Conservation (phyloP, 2,113 vertebrate species). For the Atrichornis clamosus region DNA sequence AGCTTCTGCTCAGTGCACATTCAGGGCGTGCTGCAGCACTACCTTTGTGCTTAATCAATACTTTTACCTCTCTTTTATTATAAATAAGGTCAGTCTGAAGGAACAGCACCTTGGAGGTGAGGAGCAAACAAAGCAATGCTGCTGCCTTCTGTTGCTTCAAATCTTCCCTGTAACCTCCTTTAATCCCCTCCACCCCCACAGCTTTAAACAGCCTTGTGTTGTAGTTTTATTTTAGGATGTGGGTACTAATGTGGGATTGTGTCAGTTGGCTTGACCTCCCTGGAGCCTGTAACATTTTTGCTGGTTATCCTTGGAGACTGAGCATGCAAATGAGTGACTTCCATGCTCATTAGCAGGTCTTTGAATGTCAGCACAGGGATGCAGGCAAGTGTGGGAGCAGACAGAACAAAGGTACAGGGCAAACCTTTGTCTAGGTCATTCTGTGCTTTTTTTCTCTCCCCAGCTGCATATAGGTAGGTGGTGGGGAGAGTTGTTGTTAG, state of each 20-base stretch:
- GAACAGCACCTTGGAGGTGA: not conserved
- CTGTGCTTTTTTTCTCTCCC: not conserved
- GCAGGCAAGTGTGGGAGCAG: not conserved
- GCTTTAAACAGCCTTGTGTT: not conserved
- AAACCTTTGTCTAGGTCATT: not conserved
- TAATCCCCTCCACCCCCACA: not conserved
- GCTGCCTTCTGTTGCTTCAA: not conserved
- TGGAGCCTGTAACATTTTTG: not conserved
- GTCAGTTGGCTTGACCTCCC: not conserved
- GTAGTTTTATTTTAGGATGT: not conserved
- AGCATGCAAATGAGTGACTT: not conserved
- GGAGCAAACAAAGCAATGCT: not conserved
- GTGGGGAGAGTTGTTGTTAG: not conserved
- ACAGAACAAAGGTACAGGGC: not conserved
- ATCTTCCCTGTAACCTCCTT: not conserved
- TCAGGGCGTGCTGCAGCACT: not conserved
- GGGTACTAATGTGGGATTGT: not conserved
- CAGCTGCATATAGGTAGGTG: not conserved
- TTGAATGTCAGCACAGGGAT: not conserved
- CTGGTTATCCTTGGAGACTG: not conserved
- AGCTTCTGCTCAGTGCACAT: rapidly evolving
- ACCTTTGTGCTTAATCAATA: not conserved
- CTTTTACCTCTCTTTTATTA: not conserved
- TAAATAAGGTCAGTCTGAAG: not conserved
- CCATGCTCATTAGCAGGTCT: not conserved